Percentiles rank a stretch among this genome's conserved stretches.
Evolutionary conservation across 2,888 invertebrate species (phyloP).

Genomic region (Mongoloraphidia duomilia): DNA sequence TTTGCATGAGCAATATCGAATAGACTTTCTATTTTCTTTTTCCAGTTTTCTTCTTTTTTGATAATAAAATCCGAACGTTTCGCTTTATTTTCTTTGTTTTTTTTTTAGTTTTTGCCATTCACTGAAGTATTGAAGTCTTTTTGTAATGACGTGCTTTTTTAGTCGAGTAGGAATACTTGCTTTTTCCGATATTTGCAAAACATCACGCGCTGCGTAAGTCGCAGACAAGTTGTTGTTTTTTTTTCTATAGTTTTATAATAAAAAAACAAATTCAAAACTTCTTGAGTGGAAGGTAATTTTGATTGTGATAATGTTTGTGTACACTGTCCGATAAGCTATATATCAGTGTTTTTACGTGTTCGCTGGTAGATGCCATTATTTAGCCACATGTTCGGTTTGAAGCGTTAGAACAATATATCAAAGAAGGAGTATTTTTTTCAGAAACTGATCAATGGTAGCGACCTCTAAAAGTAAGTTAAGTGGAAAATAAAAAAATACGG

Average conservation of each 20-base stretch:
- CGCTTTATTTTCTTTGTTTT: no score
- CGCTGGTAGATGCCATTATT: no score
- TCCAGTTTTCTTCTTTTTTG: not conserved
- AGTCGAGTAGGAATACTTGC: not conserved
- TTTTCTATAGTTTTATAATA: not conserved
- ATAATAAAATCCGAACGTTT: not conserved
- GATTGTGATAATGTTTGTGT: not conserved
- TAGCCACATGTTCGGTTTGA: no score
- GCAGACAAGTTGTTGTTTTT: not conserved
- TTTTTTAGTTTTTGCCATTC: no score
- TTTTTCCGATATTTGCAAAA: not conserved
- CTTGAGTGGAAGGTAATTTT: not conserved
- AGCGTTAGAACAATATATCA: no score
- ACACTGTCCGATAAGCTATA: not conserved
- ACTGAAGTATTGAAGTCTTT: no score
- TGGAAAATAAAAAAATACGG: no score
- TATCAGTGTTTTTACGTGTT: no score
- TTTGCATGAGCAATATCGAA: no score
- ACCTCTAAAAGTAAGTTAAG: no score
- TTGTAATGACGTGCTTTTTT: not conserved
- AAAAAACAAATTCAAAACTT: not conserved
- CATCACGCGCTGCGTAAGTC: not conserved
- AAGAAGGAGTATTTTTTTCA: no score
- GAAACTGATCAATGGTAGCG: no score
- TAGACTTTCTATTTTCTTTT: not conserved